Conservation (phyloP, 2,113 vertebrate genomes). For the Engystomops pustulosus region DNA sequence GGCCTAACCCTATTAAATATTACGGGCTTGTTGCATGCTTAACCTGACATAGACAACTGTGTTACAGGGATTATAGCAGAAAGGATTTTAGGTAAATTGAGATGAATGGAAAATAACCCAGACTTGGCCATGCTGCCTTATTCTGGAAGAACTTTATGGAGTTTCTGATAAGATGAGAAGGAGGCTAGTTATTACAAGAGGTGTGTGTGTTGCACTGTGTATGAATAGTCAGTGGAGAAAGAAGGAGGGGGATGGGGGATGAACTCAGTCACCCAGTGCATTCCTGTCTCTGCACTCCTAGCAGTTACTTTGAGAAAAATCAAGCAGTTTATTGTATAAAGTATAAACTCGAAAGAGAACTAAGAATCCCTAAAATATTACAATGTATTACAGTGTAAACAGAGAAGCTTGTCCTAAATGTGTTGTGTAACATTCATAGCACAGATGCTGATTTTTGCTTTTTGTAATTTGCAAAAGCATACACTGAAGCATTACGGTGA, state of each 20-base stretch:
- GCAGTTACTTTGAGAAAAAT: too few relatives aligned
- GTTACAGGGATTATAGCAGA: neutral
- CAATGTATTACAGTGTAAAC: too few relatives aligned
- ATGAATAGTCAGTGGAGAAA: neutral
- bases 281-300: neutral
- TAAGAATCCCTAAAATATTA: too few relatives aligned
- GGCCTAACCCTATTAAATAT: too few relatives aligned
- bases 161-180: conserved; percentile 11
- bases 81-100: neutral
- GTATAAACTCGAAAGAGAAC: neutral
- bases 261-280: conserved; percentile 32
- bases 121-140: too few relatives aligned
- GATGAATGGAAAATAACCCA: conserved; percentile 12
- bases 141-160: conserved; percentile 1
- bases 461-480: too few relatives aligned
- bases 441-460: too few relatives aligned
- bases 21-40: too few relatives aligned
- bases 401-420: neutral
- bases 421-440: neutral
- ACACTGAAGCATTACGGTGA: too few relatives aligned
- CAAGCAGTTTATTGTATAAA: too few relatives aligned
- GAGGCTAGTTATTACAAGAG: neutral
- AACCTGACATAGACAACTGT: too few relatives aligned
- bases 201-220: neutral
- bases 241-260: neutral